Percentiles rank a stretch among this genome's conserved stretches.
phyloP scores from a whole-genome alignment of 2,888 invertebrate genomes.

The Himalopsyche japonica region DNA sequence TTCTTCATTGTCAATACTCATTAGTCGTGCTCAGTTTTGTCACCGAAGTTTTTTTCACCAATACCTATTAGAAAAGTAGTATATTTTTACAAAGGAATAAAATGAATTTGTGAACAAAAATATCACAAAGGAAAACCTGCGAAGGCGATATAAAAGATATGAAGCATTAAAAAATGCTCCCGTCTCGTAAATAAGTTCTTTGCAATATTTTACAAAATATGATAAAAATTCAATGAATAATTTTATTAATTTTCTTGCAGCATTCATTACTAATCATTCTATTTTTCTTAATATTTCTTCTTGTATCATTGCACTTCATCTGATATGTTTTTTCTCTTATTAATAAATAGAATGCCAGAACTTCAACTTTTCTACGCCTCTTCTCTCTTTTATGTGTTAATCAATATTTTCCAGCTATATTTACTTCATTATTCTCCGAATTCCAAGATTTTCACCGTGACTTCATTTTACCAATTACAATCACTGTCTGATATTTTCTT shows the following conservation, averaged over 20 bases:
- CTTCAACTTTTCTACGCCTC: background rate
- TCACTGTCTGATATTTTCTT: background rate
- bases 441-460: constrained; percentile 11
- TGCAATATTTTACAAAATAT: too few relatives aligned
- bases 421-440: constrained; percentile 42
- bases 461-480: background rate
- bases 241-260: background rate
- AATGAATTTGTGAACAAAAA: too few relatives aligned
- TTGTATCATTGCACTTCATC: background rate
- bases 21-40: too few relatives aligned
- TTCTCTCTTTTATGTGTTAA: constrained; percentile 46
- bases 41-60: too few relatives aligned
- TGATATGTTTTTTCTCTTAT: background rate
- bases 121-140: too few relatives aligned
- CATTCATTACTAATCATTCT: background rate
- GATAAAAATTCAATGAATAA: background rate
- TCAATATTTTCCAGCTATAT: constrained; percentile 44
- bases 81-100: too few relatives aligned
- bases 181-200: too few relatives aligned
- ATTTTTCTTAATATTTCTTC: background rate
- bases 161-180: too few relatives aligned
- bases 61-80: too few relatives aligned
- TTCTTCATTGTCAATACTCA: too few relatives aligned
- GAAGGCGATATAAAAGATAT: too few relatives aligned
- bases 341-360: background rate